A percentile compares a stretch with the other conserved stretches of the same genome.
phyloP scores from a whole-genome alignment of 2,113 vertebrate species.

The Mesitornis unicolor region DNA sequence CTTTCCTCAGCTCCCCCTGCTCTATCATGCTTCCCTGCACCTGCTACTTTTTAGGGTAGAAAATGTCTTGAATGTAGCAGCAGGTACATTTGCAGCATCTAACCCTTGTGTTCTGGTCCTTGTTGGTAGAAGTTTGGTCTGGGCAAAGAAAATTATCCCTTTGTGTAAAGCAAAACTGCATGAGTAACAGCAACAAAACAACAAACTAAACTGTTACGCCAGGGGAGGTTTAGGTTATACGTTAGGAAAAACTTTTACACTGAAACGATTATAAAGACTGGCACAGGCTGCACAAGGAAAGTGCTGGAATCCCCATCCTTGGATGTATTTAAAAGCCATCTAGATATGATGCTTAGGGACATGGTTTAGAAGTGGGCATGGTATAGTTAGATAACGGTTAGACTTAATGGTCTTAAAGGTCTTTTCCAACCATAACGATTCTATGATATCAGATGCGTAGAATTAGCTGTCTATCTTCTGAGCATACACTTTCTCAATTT shows the following conservation, averaged over 20 bases:
- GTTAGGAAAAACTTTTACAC: too few relatives aligned
- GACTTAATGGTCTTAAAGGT: too few relatives aligned
- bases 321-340: too few relatives aligned
- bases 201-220: neutral
- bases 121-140: neutral
- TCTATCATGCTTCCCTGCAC: neutral
- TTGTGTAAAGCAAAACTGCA: neutral
- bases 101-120: neutral
- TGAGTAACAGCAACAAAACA: neutral
- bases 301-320: too few relatives aligned
- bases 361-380: too few relatives aligned
- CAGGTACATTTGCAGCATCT: neutral
- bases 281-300: too few relatives aligned
- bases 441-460: neutral
- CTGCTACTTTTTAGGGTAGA: neutral
- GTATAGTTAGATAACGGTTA: too few relatives aligned
- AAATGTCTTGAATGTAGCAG: neutral
- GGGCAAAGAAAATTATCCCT: neutral
- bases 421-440: too few relatives aligned
- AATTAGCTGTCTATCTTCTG: neutral
- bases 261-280: too few relatives aligned
- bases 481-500: neutral
- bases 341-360: too few relatives aligned
- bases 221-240: too few relatives aligned
- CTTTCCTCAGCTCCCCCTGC: neutral